phyloP scores from a whole-genome alignment of 1,140 invertebrate genomes.

The Arion vulgaris region DNA sequence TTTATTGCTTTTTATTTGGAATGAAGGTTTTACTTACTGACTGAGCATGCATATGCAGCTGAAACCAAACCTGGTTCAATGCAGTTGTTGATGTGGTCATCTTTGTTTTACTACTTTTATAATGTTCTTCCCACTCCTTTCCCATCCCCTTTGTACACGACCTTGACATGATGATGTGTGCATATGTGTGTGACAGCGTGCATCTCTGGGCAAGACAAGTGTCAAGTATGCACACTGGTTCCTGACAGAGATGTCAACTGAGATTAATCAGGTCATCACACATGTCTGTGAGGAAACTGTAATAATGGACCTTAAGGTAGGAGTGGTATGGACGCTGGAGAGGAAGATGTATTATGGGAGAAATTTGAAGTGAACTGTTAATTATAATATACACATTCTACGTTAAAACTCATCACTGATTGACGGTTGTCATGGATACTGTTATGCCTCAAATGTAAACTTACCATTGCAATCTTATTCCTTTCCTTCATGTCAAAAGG shows the following conservation, averaged over 20 bases:
- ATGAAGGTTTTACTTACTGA: too few relatives aligned
- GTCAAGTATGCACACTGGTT: constrained; percentile 97
- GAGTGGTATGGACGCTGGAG: neutral
- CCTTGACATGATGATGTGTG: neutral
- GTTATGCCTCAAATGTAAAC: too few relatives aligned
- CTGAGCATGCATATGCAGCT: too few relatives aligned
- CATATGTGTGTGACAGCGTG: constrained; percentile 75
- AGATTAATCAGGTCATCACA: constrained; percentile 96
- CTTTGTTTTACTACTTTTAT: neutral
- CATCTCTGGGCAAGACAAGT: constrained; percentile 94
- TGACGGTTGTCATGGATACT: too few relatives aligned
- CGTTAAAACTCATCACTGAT: too few relatives aligned
- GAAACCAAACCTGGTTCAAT: neutral
- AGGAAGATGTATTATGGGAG: too few relatives aligned
- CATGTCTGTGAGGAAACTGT: constrained; percentile 91
- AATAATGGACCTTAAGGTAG: constrained; percentile 31
- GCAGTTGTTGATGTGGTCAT: neutral
- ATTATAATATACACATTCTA: too few relatives aligned
- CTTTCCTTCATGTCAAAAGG: too few relatives aligned
- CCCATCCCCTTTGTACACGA: neutral
- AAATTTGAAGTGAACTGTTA: too few relatives aligned
- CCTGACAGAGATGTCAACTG: constrained; percentile 98
- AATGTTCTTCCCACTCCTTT: neutral
- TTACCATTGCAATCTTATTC: too few relatives aligned
- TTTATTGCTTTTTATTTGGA: too few relatives aligned